Percentiles rank a stretch among this genome's conserved stretches.
Evolutionary conservation across 2,888 invertebrate species (phyloP).

Genomic region (Anagyrus pseudococci): DNA sequence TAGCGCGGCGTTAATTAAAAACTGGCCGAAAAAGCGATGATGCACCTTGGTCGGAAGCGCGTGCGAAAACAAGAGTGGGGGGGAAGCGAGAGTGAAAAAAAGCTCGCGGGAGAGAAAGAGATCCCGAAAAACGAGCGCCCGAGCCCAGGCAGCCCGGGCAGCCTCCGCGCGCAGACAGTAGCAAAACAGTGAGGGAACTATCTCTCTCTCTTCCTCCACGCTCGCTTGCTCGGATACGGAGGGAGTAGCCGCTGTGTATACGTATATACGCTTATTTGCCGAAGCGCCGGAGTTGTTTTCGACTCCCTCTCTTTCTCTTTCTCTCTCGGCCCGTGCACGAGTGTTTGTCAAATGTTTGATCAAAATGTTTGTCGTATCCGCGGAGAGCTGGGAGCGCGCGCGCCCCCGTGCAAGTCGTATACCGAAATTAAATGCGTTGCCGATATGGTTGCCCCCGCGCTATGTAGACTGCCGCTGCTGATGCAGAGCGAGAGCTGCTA

Average conservation of each 20-base stretch:
- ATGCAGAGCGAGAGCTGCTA: neutral
- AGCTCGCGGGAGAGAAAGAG: neutral
- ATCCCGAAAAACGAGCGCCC: constrained; percentile 41
- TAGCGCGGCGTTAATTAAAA: constrained; percentile 33
- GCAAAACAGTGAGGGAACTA: constrained; percentile 51
- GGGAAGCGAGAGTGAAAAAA: neutral
- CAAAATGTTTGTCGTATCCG: constrained; percentile 57
- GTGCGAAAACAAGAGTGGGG: neutral
- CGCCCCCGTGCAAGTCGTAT: constrained; percentile 36
- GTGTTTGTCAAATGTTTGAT: constrained; percentile 61
- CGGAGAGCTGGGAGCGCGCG: constrained; percentile 36
- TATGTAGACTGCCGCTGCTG: too few relatives aligned
- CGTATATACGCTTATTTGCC: constrained; percentile 45
- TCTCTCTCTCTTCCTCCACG: constrained; percentile 1
- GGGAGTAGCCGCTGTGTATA: too few relatives aligned
- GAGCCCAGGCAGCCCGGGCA: constrained; percentile 52
- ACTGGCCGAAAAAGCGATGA: constrained; percentile 9
- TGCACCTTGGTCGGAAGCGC: too few relatives aligned
- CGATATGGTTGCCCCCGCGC: too few relatives aligned
- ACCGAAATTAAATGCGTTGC: constrained; percentile 56
- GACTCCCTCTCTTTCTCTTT: too few relatives aligned
- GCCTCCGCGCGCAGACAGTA: constrained; percentile 52
- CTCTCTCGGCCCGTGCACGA: too few relatives aligned
- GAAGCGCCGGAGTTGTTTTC: constrained; percentile 51
- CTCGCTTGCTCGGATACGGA: constrained; percentile 39